Conservation (phyloP, 2,797 vertebrate species). For the Argentina silus region DNA sequence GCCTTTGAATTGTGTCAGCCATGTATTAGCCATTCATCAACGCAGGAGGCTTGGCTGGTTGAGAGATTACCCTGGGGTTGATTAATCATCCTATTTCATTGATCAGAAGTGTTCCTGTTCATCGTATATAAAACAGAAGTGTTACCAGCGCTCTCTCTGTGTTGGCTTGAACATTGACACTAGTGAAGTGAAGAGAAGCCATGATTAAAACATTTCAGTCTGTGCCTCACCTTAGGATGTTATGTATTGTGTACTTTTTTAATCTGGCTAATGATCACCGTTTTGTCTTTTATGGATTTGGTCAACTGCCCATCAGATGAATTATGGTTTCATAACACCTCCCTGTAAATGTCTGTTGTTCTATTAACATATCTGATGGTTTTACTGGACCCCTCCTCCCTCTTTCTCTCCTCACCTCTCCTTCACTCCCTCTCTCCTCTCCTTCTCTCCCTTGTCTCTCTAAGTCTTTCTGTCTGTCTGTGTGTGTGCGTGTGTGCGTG, state of each 20-base stretch:
- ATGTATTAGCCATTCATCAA: slow-evolving; percentile 18
- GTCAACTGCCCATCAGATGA: slow-evolving; percentile 1
- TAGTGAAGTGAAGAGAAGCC: background rate
- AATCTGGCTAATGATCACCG: background rate
- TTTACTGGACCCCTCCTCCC: background rate
- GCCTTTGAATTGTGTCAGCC: slow-evolving; percentile 1
- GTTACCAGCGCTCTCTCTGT: background rate
- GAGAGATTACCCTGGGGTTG: slow-evolving; percentile 19
- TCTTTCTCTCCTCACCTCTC: background rate
- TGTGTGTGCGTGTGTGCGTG: background rate
- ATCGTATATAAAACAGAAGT: background rate
- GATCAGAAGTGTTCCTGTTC: background rate
- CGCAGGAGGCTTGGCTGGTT: background rate
- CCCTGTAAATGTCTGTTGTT: slow-evolving; percentile 1
- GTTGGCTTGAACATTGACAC: background rate
- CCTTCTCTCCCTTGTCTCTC: background rate
- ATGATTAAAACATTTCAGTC: background rate
- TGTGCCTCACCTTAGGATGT: background rate
- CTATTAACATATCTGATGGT: background rate
- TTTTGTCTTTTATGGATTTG: background rate
- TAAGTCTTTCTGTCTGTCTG: background rate
- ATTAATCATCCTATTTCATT: slow-evolving; percentile 7
- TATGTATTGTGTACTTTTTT: background rate
- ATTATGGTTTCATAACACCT: background rate
- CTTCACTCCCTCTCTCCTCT: background rate